Evolutionary conservation across 2,888 invertebrate species (phyloP), one percentile per base, ranked within the genome.

Genomic region (Campoplex capitator): DNA sequence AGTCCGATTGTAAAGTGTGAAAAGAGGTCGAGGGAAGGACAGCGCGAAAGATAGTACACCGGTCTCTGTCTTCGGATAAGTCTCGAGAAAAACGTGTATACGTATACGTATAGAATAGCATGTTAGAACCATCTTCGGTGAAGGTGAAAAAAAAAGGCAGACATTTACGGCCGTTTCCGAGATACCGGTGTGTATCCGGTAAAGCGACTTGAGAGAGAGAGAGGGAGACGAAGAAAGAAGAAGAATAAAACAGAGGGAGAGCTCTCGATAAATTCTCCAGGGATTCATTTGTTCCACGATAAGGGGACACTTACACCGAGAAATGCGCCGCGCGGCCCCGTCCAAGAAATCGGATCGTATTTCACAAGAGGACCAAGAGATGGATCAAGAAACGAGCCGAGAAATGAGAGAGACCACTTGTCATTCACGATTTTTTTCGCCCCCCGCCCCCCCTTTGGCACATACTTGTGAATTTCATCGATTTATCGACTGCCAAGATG

Each of bases 211-310:
- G 56, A 74, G 70, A 62, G 68, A 74, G 70, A 62, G 68, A 58
- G 6, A 23, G 23, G 23, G 23, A 23, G 42, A 48, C 58, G 70
- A 84, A 56, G 76, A 80, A 62, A 23, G 23, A 7, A 28, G 28
- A 68, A 78, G 42, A 74, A 54, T 51, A 70, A 78, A 48, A 56
- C 58, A 13, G 71, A 71, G 71, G 58, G 71, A 82, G 84, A 76
- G 82, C 82, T 85, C 76, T 74, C 86, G 84, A 88, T 89, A 88
- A 89, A 88, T 89, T 85, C 84, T 83, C 62, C 68, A 76, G 82
- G 86, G 86, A 87, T 87, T 84, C 87, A 83, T 86, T 85, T 83
- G 87, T 89, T 85, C 56, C 75, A 67, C 79, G 85, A 85, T 83
- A 68, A 85, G 85, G 68, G 80, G 82, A 84, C 75, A 83, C 84